Percentiles rank a stretch among this genome's conserved stretches.
Evolutionary conservation across 2,888 invertebrate genomes (phyloP).

Genomic region (Drosophila nigricruria): DNA sequence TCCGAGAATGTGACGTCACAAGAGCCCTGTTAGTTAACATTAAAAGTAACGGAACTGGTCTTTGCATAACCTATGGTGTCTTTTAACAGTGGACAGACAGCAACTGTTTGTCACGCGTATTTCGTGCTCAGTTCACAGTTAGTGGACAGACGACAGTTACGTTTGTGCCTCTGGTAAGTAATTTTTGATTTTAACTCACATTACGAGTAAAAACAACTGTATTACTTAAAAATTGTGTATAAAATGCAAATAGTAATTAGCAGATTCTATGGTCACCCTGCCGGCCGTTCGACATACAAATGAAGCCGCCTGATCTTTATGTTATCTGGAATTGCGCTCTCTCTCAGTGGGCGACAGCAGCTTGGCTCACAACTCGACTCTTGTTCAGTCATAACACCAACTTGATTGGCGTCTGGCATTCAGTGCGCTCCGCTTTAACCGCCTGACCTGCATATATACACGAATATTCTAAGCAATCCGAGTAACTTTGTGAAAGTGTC

Average conservation of each 20-base stretch:
- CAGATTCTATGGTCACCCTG: conserved; percentile 2
- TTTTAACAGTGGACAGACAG: too few species aligned
- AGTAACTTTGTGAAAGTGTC: conserved; percentile 26
- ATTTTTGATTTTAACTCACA: neutral
- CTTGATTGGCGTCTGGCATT: conserved; percentile 16
- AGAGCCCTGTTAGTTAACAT: too few species aligned
- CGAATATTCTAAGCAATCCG: conserved; percentile 11
- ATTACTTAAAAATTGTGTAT: neutral
- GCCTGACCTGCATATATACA: conserved; percentile 3
- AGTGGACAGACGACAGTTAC: conserved; percentile 10
- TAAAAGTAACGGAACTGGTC: too few species aligned
- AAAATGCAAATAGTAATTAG: neutral
- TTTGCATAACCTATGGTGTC: too few species aligned
- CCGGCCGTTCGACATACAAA: neutral
- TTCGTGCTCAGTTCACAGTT: conserved; percentile 24
- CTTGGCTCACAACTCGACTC: conserved; percentile 16
- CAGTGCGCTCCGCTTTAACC: neutral
- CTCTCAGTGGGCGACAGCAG: conserved; percentile 7
- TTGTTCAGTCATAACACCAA: conserved; percentile 33
- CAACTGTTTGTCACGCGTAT: neutral
- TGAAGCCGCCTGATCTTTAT: conserved; percentile 3
- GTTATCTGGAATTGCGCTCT: conserved; percentile 47
- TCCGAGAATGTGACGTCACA: too few species aligned
- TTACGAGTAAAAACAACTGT: neutral
- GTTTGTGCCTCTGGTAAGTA: neutral